Evolutionary conservation across 2,888 invertebrate species (phyloP), one percentile per base, ranked within the genome.

Genomic region (Volucella bombylans): DNA sequence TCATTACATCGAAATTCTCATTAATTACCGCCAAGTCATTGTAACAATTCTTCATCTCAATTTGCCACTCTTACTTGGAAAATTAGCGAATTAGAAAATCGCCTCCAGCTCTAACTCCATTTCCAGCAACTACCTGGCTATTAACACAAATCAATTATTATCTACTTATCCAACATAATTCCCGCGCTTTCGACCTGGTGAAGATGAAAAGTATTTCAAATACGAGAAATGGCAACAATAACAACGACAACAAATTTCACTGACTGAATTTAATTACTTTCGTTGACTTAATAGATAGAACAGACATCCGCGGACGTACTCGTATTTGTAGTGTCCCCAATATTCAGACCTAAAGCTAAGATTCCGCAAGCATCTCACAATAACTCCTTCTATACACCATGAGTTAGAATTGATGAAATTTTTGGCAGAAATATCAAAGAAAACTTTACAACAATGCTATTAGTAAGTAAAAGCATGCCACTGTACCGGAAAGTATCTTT

Each of bases 141-240:
- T 69, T 69, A 77, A 15, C 71, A 57, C 38, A 78, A 78, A 64
- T 78, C 77, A 71, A 71, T 78, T 78, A 55, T 31, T 9, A 47
- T 15, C 49, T 8, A 9, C 14, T 11, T 4, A 15, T 47, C 9
- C 15, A n/a, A n/a, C 59, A 41, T 4, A 31, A 6, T 31, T 31
- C 31, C 31, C 31, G 31, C 15, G 39, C 8, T 15, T 18, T 4
- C 15, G 14, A 49, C 12, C 8, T 9, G n/a, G 54, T 0, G 41
- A 55, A 14, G 1, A 8, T 14, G 18, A 41, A 23, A n/a, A 49
- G 18, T 11, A 10, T 69, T 57, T 57, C 55, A 49, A 45, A 47
- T 18, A 39, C 38, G 52, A 23, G 49, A n/a, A 57, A 14, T 54
- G 9, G 31, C 39, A 39, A 43, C 11, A 45, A 31, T 2, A 31